phyloP scores from a whole-genome alignment of 2,888 invertebrate species.

The Prosopocoilus inquinatus region DNA sequence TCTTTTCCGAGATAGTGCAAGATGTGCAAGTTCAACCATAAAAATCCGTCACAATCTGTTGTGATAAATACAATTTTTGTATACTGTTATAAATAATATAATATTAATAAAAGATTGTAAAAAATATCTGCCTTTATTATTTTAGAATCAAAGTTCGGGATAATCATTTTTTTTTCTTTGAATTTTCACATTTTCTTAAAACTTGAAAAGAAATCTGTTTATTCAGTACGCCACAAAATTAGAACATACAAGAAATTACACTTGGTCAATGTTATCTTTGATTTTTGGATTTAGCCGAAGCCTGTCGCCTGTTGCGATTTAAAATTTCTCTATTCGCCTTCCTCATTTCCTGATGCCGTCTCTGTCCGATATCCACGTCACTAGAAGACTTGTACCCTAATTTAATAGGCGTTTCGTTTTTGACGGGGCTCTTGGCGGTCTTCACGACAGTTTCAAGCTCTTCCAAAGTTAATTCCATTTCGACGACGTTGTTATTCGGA shows the following conservation, averaged over 20 bases:
- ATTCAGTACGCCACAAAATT: no score
- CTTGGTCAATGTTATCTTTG: no score
- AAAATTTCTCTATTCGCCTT: slow-evolving; percentile 13
- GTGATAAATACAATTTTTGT: slow-evolving; percentile 46
- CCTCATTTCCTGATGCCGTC: slow-evolving; percentile 16
- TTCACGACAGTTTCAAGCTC: slow-evolving; percentile 38
- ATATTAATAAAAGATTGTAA: slow-evolving; percentile 17
- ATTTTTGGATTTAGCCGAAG: slow-evolving; percentile 10
- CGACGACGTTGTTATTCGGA: slow-evolving; percentile 31
- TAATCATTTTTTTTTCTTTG: no score
- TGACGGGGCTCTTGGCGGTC: slow-evolving; percentile 7
- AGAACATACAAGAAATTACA: no score
- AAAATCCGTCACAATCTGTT: slow-evolving; percentile 45
- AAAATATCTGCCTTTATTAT: not conserved
- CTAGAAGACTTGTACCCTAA: slow-evolving; percentile 13
- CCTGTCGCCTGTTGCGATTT: slow-evolving; percentile 9
- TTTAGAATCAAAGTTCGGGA: no score
- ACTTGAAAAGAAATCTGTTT: no score
- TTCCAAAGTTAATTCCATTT: slow-evolving; percentile 41
- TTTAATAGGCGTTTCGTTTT: not conserved
- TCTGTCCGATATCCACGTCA: slow-evolving; percentile 16
- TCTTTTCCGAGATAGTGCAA: no score
- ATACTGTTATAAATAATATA: slow-evolving; percentile 42
- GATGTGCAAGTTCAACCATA: slow-evolving; percentile 14
- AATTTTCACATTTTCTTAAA: no score